Conservation (phyloP, 2,113 vertebrate species). For the Sprattus sprattus region DNA sequence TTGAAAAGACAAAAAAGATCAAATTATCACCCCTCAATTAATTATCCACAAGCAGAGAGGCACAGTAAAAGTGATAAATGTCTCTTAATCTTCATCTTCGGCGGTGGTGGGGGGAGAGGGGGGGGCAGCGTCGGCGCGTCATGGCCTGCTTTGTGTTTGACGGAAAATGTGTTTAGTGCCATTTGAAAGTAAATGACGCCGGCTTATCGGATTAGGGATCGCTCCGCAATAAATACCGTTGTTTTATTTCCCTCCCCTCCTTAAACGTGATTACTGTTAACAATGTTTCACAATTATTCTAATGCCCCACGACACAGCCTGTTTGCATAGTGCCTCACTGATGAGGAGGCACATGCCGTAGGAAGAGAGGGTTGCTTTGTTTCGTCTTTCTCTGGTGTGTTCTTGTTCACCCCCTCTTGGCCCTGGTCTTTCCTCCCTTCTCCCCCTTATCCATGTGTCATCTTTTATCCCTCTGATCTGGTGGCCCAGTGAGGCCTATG, state of each 20-base stretch:
- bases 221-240: constrained; percentile 68
- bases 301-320: constrained; percentile 22
- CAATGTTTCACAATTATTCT: constrained; percentile 53
- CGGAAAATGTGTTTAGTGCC: constrained; percentile 43
- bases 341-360: constrained; percentile 5
- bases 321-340: constrained; percentile 39
- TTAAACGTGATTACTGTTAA: constrained; percentile 70
- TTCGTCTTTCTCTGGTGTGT: neutral
- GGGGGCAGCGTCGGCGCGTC: constrained; percentile 42
- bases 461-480: neutral
- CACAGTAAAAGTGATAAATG: constrained; percentile 61
- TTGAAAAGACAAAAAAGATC: constrained; percentile 64
- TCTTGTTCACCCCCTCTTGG: neutral
- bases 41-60: constrained; percentile 67
- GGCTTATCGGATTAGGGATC: constrained; percentile 71
- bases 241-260: constrained; percentile 67
- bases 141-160: constrained; percentile 39
- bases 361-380: neutral
- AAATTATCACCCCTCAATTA: constrained; percentile 70
- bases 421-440: neutral
- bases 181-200: constrained; percentile 67
- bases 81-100: constrained; percentile 48
- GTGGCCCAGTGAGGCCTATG: neutral
- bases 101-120: neutral
- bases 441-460: neutral